These are phyloP conservation scores for Prochilodus magdalenae DNA, from an alignment of 2,113 vertebrate species.

Conservation along the genomic window DNA sequence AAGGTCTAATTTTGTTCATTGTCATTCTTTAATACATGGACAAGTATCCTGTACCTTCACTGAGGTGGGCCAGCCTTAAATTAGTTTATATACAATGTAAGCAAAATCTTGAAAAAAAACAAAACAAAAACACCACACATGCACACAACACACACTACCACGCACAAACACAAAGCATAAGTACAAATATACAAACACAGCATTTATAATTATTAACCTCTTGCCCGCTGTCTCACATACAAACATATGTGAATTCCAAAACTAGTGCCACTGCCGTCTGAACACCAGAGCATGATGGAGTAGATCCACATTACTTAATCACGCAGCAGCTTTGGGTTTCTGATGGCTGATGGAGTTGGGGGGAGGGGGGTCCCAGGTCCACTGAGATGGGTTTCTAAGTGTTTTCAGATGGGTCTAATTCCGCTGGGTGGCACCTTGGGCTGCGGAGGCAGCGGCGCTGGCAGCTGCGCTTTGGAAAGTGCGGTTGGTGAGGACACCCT, in stretches of 20 bases:
- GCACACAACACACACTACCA: neutral
- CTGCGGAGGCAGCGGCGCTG: conserved; percentile 78
- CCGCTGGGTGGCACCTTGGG: conserved; percentile 81
- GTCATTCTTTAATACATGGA: conserved; percentile 9
- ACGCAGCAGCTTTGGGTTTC: neutral
- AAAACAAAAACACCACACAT: too few relatives aligned
- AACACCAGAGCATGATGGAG: conserved; percentile 1
- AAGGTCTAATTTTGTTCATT: conserved; percentile 23
- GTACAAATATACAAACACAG: conserved; percentile 52
- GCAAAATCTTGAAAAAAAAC: neutral
- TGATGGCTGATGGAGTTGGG: neutral
- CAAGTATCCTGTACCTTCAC: conserved; percentile 1
- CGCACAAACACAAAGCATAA: conserved; percentile 22
- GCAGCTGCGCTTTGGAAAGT: conserved; percentile 83
- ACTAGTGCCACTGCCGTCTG: conserved; percentile 12
- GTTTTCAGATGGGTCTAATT: conserved; percentile 60
- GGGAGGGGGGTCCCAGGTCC: neutral
- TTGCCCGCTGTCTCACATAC: conserved; percentile 30
- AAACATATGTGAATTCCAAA: neutral
- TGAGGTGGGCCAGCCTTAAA: conserved; percentile 24
- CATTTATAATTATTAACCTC: conserved; percentile 26
- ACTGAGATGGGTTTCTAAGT: neutral
- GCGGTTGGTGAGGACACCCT: conserved; percentile 89
- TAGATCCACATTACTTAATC: neutral
- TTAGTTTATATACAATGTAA: conserved; percentile 43